Evolutionary conservation across 2,888 invertebrate genomes (phyloP), one percentile per base, ranked within the genome.

Genomic region (Troides aeacus): DNA sequence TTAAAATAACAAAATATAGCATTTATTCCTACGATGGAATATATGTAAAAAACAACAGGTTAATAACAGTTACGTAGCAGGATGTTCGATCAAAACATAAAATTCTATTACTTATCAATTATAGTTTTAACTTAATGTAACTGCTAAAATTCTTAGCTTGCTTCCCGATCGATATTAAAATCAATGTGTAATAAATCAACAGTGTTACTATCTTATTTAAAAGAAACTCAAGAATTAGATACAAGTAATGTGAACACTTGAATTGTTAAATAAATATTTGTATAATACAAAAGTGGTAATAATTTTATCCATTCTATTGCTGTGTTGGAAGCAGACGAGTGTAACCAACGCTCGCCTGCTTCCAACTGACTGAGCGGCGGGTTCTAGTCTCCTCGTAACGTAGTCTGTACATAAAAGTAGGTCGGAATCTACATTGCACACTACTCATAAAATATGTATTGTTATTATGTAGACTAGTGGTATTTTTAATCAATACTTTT

Each of bases 271-370:
- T 30, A 30, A 30, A 30, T 30, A 8, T 46, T 46, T 46, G 46
- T 46, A 1, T 46, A 46, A 46, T 46, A 4, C 46, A 46, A 46
- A 46, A 46, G 46, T 46, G 12, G 12, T 36, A 56, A 7, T 56
- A 64, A 36, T 53, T 23, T 58, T 23, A 58, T 58, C 23, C n/a
- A 23, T 58, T 58, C 23, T 59, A 50, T 66, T 66, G 12, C 23
- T 50, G 65, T 66, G 65, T 66, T 66, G 59, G 65, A 66, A 66
- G 65, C 65, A 66, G 65, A 66, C 65, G 65, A 66, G 60, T 66
- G 59, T 66, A 60, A 58, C 65, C 65, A 66, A 66, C 65, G 65
- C 65, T 66, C 65, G 65, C 65, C 65, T 66, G 65, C 65, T 66
- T 66, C 65, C 65, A 66, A 66, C 65, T 66, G 65, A 30, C 21